phyloP scores from a whole-genome alignment of 2,797 vertebrate species.

The Ateles fusciceps region DNA sequence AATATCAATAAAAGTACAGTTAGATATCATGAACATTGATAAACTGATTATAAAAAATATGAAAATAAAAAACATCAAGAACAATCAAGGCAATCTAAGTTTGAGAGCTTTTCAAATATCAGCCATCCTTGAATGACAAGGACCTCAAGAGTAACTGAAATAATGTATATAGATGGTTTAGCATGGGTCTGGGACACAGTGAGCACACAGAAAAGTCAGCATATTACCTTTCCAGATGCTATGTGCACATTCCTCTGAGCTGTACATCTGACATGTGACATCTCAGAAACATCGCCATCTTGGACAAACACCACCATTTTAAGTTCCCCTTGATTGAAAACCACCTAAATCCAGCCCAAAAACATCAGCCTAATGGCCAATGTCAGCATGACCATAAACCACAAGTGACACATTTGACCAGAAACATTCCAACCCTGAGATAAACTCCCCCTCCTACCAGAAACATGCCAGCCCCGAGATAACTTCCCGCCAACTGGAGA shows the following conservation, averaged over 20 bases:
- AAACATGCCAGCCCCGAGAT: neutral
- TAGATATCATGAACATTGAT: neutral
- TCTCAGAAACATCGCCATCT: neutral
- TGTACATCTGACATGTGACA: neutral
- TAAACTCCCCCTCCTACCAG: neutral
- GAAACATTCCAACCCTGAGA: neutral
- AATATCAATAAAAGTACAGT: neutral
- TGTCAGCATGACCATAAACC: neutral
- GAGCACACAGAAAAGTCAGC: neutral
- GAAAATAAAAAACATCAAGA: neutral
- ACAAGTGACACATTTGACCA: neutral
- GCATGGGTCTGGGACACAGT: neutral
- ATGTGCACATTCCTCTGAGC: neutral
- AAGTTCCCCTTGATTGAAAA: neutral
- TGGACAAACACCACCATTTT: neutral
- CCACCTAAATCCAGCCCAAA: neutral
- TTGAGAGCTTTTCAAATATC: neutral
- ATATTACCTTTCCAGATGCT: too few species aligned
- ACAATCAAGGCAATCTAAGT: neutral
- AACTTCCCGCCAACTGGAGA: neutral
- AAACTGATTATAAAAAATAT: neutral
- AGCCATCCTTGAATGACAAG: neutral
- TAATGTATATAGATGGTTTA: rapidly evolving
- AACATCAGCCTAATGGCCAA: neutral
- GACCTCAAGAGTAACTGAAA: neutral